phyloP scores from a whole-genome alignment of 2,888 invertebrate genomes.

The Rhabditoides inermis region DNA sequence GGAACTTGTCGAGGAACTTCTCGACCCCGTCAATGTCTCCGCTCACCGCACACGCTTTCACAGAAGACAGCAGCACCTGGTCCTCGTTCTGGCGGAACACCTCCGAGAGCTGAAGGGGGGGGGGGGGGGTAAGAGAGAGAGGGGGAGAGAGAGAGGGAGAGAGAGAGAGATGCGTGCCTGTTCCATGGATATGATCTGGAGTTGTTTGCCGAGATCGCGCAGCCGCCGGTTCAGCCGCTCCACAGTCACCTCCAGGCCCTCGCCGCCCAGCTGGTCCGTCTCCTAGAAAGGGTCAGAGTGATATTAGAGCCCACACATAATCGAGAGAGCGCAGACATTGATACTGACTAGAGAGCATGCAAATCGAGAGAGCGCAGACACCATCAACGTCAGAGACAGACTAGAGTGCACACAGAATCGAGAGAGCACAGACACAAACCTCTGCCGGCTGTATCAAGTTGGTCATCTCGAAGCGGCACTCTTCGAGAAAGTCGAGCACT shows the following conservation, averaged over 20 bases:
- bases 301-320: neutral
- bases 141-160: too few species aligned
- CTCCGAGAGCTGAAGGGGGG: slow-evolving; percentile 49
- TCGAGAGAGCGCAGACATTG: neutral
- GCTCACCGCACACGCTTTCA: slow-evolving; percentile 59
- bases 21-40: slow-evolving; percentile 82
- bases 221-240: slow-evolving; percentile 47
- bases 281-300: slow-evolving; percentile 8
- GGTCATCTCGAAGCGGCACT: slow-evolving; percentile 78
- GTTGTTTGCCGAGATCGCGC: slow-evolving; percentile 52
- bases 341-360: neutral
- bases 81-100: slow-evolving; percentile 57
- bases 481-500: slow-evolving; percentile 76
- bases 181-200: slow-evolving; percentile 57
- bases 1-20: slow-evolving; percentile 84
- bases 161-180: too few species aligned
- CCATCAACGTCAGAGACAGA: neutral
- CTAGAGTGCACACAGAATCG: neutral
- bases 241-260: slow-evolving; percentile 48
- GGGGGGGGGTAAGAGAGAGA: too few species aligned
- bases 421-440: too few species aligned
- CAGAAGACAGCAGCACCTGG: slow-evolving; percentile 54
- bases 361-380: neutral
- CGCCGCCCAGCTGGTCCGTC: slow-evolving; percentile 16
- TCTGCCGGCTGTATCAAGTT: too few species aligned